phyloP scores from a whole-genome alignment of 2,113 vertebrate species.

The Phodopus roborovskii region DNA sequence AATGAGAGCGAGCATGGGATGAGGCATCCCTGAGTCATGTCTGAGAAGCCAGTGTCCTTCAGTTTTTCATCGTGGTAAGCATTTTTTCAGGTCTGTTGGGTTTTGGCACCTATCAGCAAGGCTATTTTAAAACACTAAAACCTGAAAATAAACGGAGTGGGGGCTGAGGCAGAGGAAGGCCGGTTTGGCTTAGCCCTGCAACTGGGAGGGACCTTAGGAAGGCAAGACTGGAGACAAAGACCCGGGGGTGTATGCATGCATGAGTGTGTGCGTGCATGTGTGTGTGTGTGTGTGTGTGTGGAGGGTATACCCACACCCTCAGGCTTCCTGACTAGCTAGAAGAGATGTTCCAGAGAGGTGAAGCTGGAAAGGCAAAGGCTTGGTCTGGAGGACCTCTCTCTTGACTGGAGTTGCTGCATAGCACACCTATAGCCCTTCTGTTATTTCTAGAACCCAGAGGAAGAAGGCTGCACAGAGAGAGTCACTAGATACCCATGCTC shows the following conservation, averaged over 20 bases:
- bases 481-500: not conserved
- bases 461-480: not conserved
- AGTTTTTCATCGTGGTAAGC: conserved; percentile 45
- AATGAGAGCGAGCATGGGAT: not conserved
- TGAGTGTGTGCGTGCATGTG: no score
- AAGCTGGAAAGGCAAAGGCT: not conserved
- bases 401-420: not conserved
- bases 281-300: not conserved
- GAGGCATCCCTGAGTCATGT: not conserved
- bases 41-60: conserved; percentile 33
- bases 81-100: conserved; percentile 59
- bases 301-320: not conserved
- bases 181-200: conserved; percentile 25
- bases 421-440: not conserved
- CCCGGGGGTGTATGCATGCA: not conserved
- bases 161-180: conserved; percentile 28
- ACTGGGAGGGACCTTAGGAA: not conserved
- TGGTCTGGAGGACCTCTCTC: not conserved
- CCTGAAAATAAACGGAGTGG: conserved; percentile 62
- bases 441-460: not conserved
- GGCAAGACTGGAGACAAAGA: not conserved
- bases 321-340: not conserved
- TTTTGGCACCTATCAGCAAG: conserved; percentile 66
- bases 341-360: not conserved
- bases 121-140: conserved; percentile 70